Evolutionary conservation across 2,888 invertebrate species (phyloP).

Genomic region (Oxyscelio sp.): DNA sequence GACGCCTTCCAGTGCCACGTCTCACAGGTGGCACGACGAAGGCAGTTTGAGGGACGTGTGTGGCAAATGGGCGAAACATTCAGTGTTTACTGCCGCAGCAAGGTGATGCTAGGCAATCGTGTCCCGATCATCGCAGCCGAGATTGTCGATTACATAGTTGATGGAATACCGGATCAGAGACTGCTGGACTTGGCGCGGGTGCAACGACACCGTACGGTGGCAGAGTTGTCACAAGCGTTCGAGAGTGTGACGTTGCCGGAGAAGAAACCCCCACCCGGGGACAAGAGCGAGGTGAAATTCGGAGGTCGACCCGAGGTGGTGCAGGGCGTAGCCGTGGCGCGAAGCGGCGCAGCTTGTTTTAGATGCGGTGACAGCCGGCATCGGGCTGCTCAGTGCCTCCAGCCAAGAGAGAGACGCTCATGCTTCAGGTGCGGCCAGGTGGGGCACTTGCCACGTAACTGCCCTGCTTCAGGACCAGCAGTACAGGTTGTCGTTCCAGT

Average conservation of each 20-base stretch:
- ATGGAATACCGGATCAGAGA: slow-evolving; percentile 12
- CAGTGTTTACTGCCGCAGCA: not conserved
- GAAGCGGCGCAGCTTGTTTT: not conserved
- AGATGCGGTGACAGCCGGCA: not conserved
- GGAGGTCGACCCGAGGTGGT: not conserved
- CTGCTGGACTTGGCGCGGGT: slow-evolving; percentile 16
- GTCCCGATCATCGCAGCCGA: slow-evolving; percentile 2
- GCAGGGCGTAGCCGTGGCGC: not conserved
- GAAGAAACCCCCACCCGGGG: not conserved
- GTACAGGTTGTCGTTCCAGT: not conserved
- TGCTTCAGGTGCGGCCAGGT: slow-evolving; percentile 18
- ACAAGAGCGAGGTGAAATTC: not conserved
- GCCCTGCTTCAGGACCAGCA: not conserved
- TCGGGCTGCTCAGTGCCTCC: not conserved
- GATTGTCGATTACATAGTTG: slow-evolving; percentile 9
- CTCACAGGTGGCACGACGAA: slow-evolving; percentile 41
- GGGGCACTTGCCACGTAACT: slow-evolving; percentile 17
- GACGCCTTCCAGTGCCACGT: slow-evolving; percentile 62
- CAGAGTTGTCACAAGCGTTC: not conserved
- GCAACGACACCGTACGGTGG: not conserved
- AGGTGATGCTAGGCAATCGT: not conserved
- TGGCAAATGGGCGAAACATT: slow-evolving; percentile 57
- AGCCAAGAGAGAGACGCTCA: not conserved
- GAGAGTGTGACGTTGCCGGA: not conserved
- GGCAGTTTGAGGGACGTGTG: slow-evolving; percentile 62